These are phyloP conservation scores for Caenorhabditis sp. DNA, from an alignment of 2,888 invertebrate genomes.

Conservation along the genomic window DNA sequence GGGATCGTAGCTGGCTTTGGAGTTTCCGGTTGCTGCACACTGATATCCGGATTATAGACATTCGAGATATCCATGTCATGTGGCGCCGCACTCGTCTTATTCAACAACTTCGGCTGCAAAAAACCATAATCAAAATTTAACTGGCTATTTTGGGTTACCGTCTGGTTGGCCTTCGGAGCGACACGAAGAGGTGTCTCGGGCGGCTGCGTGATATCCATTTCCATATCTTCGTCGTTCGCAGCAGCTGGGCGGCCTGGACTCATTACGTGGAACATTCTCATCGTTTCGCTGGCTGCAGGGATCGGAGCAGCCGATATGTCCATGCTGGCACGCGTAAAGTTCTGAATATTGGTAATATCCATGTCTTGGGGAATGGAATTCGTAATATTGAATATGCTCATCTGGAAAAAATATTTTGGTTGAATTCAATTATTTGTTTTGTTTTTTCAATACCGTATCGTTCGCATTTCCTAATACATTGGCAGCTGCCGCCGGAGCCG, in stretches of 20 bases:
- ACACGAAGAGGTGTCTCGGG: no score
- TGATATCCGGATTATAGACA: no score
- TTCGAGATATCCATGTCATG: no score
- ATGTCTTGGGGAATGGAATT: background rate
- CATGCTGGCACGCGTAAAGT: background rate
- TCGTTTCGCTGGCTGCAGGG: background rate
- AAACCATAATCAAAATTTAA: background rate
- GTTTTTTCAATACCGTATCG: no score
- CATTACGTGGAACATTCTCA: constrained; percentile 11
- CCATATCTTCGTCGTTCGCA: constrained; percentile 1
- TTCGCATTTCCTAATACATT: no score
- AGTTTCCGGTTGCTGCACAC: no score
- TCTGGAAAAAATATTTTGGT: constrained; percentile 10
- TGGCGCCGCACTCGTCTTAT: no score
- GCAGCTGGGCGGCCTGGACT: constrained; percentile 1
- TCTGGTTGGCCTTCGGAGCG: background rate
- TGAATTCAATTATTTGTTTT: no score
- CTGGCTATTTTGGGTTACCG: background rate
- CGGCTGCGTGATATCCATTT: background rate
- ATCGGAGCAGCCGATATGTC: background rate
- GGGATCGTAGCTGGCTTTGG: background rate
- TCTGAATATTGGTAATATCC: background rate
- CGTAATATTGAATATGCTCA: background rate
- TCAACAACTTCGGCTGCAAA: no score
- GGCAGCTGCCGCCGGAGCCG: no score